Base-by-base conservation (phyloP, 2,888 invertebrate genomes). In the Papilio protenor region DNA sequence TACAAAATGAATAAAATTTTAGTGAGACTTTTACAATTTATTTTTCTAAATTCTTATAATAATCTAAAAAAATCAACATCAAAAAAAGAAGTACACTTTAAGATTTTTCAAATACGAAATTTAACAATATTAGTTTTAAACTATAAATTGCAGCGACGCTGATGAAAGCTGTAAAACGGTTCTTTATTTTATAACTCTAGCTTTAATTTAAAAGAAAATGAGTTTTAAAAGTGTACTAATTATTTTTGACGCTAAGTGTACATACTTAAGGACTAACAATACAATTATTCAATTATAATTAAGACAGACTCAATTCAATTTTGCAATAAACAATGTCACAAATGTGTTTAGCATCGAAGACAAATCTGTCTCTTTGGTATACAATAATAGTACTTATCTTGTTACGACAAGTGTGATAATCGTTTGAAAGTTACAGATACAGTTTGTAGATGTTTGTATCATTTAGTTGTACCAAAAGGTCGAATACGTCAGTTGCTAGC, bases 381-480 rank as follows among this genome's bases (percentile, higher is more conserved):
- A 27, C 21, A 10, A 78, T 66, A 75, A 59, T 57, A 47, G 5
- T 21, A 10, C 40, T 73, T 76, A 73, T n/a, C 0, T 1, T 57
- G 0, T 45, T 71, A 16, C 0, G 0, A 5, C 33, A 78, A 75
- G 75, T n/a, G 33, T 23, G 66, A 76, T 33, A 57, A 52, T 69
- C 33, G 73, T 27, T 5, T 45, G n/a, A 5, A 66, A 27, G 8
- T 10, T 64, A 2, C 2, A 18, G 4, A 52, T 72, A 73, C 14
- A 59, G 16, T 73, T 78, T 64, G 45, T 55, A 72, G 71, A 71
- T 59, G 47, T 23, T 18, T 64, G 21, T 59, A 70, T 59, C 61
- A 47, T 79, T 73, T 55, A 76, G 75, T 78, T 73, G 52, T 75
- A 73, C 23, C n/a, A 76, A 75, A 79, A 79, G 79, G 75, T 76